Percentiles rank a stretch among this genome's conserved stretches.
Evolutionary conservation across 2,888 invertebrate genomes (phyloP).

Genomic region (Oscheius myriophilus): DNA sequence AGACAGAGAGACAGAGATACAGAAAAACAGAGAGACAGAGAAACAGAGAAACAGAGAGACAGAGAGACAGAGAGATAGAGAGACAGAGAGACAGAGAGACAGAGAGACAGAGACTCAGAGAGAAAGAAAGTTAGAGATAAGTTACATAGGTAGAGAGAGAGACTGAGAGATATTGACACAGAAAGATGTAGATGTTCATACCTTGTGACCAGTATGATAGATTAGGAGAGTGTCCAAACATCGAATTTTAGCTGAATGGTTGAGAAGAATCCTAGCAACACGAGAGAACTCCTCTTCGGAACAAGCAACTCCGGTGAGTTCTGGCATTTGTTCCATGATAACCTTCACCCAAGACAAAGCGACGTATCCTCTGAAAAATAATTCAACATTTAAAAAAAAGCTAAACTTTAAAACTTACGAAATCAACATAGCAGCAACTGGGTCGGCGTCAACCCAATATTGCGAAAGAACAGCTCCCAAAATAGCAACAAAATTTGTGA

Average conservation of each 20-base stretch:
- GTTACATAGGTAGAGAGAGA: no score
- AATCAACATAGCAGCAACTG: slow-evolving; percentile 71
- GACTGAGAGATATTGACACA: not conserved
- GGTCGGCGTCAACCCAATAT: slow-evolving; percentile 70
- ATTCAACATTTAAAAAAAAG: not conserved
- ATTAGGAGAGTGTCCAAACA: slow-evolving; percentile 69
- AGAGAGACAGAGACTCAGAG: not conserved
- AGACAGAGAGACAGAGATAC: no score
- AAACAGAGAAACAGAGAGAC: not conserved
- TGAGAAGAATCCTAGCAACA: slow-evolving; percentile 35
- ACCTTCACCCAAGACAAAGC: slow-evolving; percentile 40
- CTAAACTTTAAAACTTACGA: slow-evolving; percentile 27
- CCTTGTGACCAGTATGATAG: slow-evolving; percentile 68
- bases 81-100: no score
- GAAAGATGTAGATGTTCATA: slow-evolving; percentile 3
- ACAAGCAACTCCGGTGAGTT: slow-evolving; percentile 37
- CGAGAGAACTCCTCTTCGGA: slow-evolving; percentile 33
- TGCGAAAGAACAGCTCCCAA: slow-evolving; percentile 70
- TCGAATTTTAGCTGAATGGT: slow-evolving; percentile 39
- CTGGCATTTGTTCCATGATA: slow-evolving; percentile 39
- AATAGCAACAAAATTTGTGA: slow-evolving; percentile 72
- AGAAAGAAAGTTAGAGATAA: not conserved
- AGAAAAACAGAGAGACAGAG: no score
- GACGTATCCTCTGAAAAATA: slow-evolving; percentile 43
- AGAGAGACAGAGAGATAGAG: not conserved